Conservation (phyloP, 2,113 vertebrate species). For the Hippocampus mohnikei region DNA sequence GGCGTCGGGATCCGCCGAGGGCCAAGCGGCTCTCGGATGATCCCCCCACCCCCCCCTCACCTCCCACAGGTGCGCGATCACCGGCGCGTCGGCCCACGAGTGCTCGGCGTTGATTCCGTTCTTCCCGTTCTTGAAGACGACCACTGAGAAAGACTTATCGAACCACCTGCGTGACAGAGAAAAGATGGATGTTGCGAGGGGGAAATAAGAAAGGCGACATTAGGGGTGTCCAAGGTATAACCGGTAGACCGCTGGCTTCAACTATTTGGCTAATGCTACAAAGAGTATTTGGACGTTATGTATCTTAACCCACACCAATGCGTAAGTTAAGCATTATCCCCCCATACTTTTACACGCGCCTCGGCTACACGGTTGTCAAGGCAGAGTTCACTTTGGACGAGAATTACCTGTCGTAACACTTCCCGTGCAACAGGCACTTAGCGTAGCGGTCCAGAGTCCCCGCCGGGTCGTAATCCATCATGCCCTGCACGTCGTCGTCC, state of each 20-base stretch:
- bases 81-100: slow-evolving; percentile 84
- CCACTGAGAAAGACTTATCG: slow-evolving; percentile 84
- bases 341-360: too few species aligned
- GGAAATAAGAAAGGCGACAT: too few species aligned
- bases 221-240: too few species aligned
- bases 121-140: slow-evolving; percentile 84
- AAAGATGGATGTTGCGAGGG: background rate
- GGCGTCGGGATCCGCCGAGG: background rate
- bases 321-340: too few species aligned
- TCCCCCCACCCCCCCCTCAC: slow-evolving; percentile 51
- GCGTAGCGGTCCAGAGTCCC: slow-evolving; percentile 78
- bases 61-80: slow-evolving; percentile 86
- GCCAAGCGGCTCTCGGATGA: background rate
- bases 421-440: slow-evolving; percentile 82
- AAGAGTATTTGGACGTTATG: too few species aligned
- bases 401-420: slow-evolving; percentile 82
- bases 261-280: too few species aligned
- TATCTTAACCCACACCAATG: too few species aligned
- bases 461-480: slow-evolving; percentile 72
- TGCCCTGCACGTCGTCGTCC: slow-evolving; percentile 77
- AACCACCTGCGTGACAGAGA: slow-evolving; percentile 77
- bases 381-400: background rate
- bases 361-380: background rate
- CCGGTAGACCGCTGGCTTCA: too few species aligned
- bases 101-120: slow-evolving; percentile 84